Conservation (phyloP, 2,888 invertebrate species). For the Geotrupes spiniger region DNA sequence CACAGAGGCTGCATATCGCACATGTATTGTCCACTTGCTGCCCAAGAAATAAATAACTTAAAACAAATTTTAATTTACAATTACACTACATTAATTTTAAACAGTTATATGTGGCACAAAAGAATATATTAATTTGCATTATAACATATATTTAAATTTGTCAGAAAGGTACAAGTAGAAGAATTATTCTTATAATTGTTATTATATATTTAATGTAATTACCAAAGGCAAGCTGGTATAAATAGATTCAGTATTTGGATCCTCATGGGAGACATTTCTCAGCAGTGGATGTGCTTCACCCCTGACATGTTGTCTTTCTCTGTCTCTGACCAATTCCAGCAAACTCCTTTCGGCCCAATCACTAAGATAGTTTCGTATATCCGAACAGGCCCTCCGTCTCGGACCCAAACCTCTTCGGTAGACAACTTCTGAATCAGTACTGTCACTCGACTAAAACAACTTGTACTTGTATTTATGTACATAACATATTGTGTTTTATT, state of each 20-base stretch:
- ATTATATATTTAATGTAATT: constrained; percentile 1
- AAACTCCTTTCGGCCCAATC: constrained; percentile 37
- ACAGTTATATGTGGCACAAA: too few relatives aligned
- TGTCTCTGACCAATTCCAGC: constrained; percentile 35
- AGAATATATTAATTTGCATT: too few relatives aligned
- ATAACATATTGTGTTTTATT: too few relatives aligned
- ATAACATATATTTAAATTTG: too few relatives aligned
- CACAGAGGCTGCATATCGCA: constrained; percentile 47
- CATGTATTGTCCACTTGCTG: constrained; percentile 31
- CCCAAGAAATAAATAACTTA: constrained; percentile 8
- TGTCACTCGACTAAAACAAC: constrained; percentile 6
- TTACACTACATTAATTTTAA: too few relatives aligned
- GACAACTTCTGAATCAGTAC: constrained; percentile 15
- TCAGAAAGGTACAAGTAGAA: too few relatives aligned
- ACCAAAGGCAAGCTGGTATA: constrained; percentile 10
- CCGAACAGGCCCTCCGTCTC: constrained; percentile 37
- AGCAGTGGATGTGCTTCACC: constrained; percentile 50
- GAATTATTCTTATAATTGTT: background rate
- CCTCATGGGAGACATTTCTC: constrained; percentile 26
- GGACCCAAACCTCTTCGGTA: constrained; percentile 29
- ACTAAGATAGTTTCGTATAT: constrained; percentile 37
- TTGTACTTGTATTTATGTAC: too few relatives aligned
- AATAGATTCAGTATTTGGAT: constrained; percentile 13
- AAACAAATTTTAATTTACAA: constrained; percentile 13
- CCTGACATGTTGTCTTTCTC: constrained; percentile 49